Evolutionary conservation across 2,888 invertebrate species (phyloP), one percentile per base, ranked within the genome.

Genomic region (Polydesmus complanatus): DNA sequence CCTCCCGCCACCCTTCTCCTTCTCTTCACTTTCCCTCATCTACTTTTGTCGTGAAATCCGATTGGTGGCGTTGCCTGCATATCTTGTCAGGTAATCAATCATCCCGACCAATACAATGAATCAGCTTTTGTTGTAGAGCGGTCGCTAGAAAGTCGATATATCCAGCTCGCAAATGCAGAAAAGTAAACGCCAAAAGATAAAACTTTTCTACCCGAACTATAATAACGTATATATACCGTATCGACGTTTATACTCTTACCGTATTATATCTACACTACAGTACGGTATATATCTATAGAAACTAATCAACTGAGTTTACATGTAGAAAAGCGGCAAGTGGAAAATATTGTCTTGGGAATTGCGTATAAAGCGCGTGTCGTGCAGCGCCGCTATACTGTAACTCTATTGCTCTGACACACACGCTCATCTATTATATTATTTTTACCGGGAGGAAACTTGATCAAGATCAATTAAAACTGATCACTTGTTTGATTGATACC

Each of bases 21-120:
- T 8, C 37, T 37, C 14, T 37, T 37, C 37, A 5, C 5, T 37
- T 37, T 37, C 37, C 14, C 5, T 37, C 37, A 14, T 37, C 14
- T 37, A 14, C 37, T 37, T 37, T 37, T 37, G 37, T 37, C 37
- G 37, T 37, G 37, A 37, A 37, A 37, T 37, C 37, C 48, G 57
- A 57, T 57, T 57, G 57, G 57, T 57, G 57, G 49, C 49, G 22
- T 19, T 51, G n/a, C 51, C 21, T n/a, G n/a, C n/a, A 51, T 51
- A n/a, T 51, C 21, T 22, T 51, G 51, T 21, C 51, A 51, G 51
- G 51, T 51, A 37, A 37, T 22, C 51, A 3, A 21, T 51, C 51
- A 51, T 51, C 21, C 21, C 51, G 51, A 51, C 51, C 51, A 51
- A n/a, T 51, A 21, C 51, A 21, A 37, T 37, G 37, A 37, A 37